These are phyloP conservation scores for Tapirus indicus DNA, from an alignment of 2,797 vertebrate genomes.

Conservation along the genomic window DNA sequence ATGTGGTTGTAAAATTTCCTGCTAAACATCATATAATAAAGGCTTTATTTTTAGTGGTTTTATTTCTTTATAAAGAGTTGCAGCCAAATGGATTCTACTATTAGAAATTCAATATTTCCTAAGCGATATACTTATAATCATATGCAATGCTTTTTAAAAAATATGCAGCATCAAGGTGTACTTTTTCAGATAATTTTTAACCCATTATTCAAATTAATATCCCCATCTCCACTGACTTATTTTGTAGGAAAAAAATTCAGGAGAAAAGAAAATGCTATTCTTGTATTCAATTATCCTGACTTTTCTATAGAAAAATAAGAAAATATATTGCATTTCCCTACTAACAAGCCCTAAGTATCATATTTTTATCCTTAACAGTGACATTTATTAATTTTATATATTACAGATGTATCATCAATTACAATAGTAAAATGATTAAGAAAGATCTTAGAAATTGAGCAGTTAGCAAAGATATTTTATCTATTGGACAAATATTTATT, in stretches of 20 bases:
- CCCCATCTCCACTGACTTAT: neutral
- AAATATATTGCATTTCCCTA: neutral
- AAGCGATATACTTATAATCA: neutral
- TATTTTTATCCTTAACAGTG: neutral
- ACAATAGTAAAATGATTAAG: neutral
- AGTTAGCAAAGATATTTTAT: neutral
- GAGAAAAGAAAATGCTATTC: neutral
- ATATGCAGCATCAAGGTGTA: neutral
- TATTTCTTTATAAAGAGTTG: slow-evolving; percentile 63
- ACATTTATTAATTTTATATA: neutral
- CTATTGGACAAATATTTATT: neutral
- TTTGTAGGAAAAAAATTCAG: neutral
- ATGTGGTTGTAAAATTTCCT: slow-evolving; percentile 75
- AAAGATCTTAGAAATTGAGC: neutral
- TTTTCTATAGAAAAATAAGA: neutral
- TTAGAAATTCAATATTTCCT: slow-evolving; percentile 69
- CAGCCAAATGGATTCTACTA: slow-evolving; percentile 58
- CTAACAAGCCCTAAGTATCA: neutral
- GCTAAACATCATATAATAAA: slow-evolving; percentile 41
- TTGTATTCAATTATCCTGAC: neutral
- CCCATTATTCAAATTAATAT: neutral
- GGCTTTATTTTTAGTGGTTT: slow-evolving; percentile 73
- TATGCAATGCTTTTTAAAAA: neutral
- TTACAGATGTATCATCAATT: neutral
- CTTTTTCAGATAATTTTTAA: slow-evolving; percentile 2